Evolutionary conservation across 1,140 invertebrate genomes (phyloP).

Genomic region (Conus betulinus): DNA sequence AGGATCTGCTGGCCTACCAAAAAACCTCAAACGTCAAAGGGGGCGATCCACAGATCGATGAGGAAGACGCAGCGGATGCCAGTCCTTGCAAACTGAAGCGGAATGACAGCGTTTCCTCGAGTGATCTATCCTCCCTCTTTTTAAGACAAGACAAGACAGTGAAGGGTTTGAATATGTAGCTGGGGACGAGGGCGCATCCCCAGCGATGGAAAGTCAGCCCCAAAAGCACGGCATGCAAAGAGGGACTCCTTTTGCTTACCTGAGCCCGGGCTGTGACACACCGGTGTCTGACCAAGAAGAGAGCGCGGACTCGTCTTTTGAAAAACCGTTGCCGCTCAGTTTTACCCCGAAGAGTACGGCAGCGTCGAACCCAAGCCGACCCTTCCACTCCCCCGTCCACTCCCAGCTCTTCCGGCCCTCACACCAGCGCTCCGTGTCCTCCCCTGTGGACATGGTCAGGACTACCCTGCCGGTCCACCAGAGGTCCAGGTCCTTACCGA

Average conservation of each 20-base stretch:
- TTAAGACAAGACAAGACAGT: not conserved
- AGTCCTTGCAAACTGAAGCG: not conserved
- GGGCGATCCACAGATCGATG: not conserved
- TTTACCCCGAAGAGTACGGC: no score
- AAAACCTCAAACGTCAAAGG: no score
- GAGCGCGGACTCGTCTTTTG: not conserved
- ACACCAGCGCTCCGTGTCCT: not conserved
- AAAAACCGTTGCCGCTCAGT: not conserved
- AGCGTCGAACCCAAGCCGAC: not conserved
- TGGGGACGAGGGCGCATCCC: not conserved
- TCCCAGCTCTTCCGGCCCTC: not conserved
- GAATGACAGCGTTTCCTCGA: not conserved
- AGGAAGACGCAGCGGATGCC: not conserved
- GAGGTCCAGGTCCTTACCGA: not conserved
- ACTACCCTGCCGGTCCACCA: not conserved
- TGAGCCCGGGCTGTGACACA: not conserved
- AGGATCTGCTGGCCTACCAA: not conserved
- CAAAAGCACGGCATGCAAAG: not conserved
- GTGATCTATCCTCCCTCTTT: not conserved
- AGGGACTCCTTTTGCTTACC: not conserved
- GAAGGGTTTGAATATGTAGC: not conserved
- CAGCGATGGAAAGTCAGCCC: not conserved
- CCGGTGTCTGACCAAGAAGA: not conserved
- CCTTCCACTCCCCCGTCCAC: not conserved
- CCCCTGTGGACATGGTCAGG: not conserved